Evolutionary conservation across 1,140 invertebrate species (phyloP).

Genomic region (Papilio polytes): DNA sequence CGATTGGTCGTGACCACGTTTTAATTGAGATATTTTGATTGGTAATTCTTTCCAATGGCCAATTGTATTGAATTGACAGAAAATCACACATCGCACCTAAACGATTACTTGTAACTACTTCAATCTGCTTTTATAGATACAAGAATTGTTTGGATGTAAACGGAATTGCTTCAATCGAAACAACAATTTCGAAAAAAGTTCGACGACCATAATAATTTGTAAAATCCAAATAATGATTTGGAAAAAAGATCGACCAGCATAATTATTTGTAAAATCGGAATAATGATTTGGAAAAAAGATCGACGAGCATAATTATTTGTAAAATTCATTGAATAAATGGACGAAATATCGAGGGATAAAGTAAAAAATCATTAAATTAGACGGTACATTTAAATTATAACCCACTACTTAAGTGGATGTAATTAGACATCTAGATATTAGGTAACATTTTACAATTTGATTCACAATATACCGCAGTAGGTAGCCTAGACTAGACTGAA

Average conservation of each 20-base stretch:
- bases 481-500: not conserved
- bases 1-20: conserved; percentile 17
- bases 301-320: too few relatives aligned
- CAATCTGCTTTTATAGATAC: not conserved
- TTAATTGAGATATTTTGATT: conserved; percentile 45
- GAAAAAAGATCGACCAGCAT: too few relatives aligned
- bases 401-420: not conserved
- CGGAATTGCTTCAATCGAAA: not conserved
- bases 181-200: too few relatives aligned
- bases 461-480: not conserved
- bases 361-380: too few relatives aligned
- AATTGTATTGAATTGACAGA: conserved; percentile 32
- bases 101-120: conserved; percentile 3
- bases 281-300: not conserved
- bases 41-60: conserved; percentile 34
- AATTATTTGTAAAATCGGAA: too few relatives aligned
- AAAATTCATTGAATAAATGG: too few relatives aligned
- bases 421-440: conserved; percentile 13
- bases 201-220: too few relatives aligned
- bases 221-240: too few relatives aligned
- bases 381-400: too few relatives aligned
- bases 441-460: conserved; percentile 18
- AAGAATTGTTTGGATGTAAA: not conserved
- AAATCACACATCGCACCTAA: conserved; percentile 19
- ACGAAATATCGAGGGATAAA: too few relatives aligned